Evolutionary conservation across 2,113 vertebrate species (phyloP), one percentile per base, ranked within the genome.

Genomic region (Percina caprodes): DNA sequence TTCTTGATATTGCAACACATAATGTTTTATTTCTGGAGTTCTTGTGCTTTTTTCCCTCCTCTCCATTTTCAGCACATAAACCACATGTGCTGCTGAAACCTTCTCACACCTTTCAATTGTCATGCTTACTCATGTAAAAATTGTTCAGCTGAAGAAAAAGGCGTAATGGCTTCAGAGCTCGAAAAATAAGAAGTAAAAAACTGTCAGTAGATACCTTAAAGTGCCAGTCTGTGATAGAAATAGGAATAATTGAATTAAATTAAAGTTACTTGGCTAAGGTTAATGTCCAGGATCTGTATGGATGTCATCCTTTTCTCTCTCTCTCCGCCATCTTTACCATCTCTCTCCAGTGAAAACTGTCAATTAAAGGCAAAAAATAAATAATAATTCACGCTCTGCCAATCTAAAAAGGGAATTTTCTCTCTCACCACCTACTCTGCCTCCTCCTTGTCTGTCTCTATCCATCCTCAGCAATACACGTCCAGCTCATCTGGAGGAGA

Each of bases 401-500:
- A 54, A 74, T 83, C 69, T 73, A 75, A 85, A 85, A 79, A 61
- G 26, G 11, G 62, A 83, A 72, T 19, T 66, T 39, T 63, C 73
- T 79, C 59, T 45, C 71, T 77, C 72, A 42, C 59, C n/a, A 2
- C 48, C 45, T n/a, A 30, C 51, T 68, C 55, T 66, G 12, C 35
- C 60, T 67, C 55, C 15, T 51, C 59, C 52, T 59, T 35, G 13
- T 42, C 69, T 48, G 33, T 60, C 61, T 74, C 12, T 21, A 12
- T 69, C 68, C 67, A 55, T 72, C 39, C 14, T 30, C 89, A 92
- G 91, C 95, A 99, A 95, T 99, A 99, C 86, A 99, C 98, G 0
- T 99, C 98, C 0, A 99, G 98, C 90, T 99, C 98, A 82, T 99
- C 98, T 6, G 98, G 98, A 61, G 98, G 98, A 74, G 98, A 99